phyloP scores from a whole-genome alignment of 2,888 invertebrate genomes.

The Neocrepidodera transversa region DNA sequence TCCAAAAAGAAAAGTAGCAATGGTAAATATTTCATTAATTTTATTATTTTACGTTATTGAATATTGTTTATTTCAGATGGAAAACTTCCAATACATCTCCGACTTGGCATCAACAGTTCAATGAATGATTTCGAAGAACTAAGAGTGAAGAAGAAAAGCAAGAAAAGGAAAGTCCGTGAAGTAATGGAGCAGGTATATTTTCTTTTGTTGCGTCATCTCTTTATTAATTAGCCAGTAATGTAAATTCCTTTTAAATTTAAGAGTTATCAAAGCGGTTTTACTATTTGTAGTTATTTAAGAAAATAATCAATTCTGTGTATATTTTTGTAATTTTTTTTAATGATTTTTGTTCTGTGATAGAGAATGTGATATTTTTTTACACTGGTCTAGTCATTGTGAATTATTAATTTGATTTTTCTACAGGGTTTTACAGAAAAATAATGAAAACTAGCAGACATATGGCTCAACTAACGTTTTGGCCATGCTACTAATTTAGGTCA shows the following conservation, averaged over 20 bases:
- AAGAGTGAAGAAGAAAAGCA: conserved; percentile 55
- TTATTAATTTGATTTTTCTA: neutral
- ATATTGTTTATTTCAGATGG: conserved; percentile 46
- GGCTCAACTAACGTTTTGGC: neutral
- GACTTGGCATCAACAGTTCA: conserved; percentile 54
- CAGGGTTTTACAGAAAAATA: neutral
- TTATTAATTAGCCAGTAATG: neutral
- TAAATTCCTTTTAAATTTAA: neutral
- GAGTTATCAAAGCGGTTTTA: neutral
- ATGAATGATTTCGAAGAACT: conserved; percentile 49
- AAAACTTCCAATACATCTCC: conserved; percentile 58
- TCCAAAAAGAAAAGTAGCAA: conserved; percentile 50
- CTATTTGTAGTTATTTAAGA: neutral
- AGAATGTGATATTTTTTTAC: neutral
- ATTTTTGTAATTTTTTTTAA: neutral
- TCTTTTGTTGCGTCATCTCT: conserved; percentile 43
- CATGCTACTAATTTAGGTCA: neutral
- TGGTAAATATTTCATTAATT: conserved; percentile 40
- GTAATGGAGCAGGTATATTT: conserved; percentile 61
- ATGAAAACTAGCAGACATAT: neutral
- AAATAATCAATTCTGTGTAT: neutral
- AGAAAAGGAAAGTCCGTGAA: conserved; percentile 56
- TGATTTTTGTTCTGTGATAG: neutral
- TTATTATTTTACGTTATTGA: neutral
- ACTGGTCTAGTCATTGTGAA: neutral